phyloP scores from a whole-genome alignment of 1,140 invertebrate species.

The Bombus breviceps region DNA sequence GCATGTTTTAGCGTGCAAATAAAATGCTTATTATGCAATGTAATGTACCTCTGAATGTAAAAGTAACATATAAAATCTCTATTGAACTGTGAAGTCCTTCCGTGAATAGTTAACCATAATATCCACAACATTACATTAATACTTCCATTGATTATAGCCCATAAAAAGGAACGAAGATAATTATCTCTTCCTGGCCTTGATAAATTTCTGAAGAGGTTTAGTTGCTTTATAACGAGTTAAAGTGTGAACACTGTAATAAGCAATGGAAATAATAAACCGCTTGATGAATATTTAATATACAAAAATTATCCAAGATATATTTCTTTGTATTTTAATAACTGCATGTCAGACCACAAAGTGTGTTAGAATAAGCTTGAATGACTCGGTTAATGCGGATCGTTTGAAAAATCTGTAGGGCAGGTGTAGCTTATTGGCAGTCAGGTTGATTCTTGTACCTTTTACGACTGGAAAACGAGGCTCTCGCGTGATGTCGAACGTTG shows the following conservation, averaged over 20 bases:
- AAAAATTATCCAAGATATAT: neutral
- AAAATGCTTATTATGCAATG: too few relatives aligned
- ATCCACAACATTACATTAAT: too few relatives aligned
- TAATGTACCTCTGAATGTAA: too few relatives aligned
- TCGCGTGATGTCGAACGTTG: conserved; percentile 3
- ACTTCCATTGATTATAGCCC: too few relatives aligned
- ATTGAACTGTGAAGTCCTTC: neutral
- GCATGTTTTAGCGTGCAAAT: too few relatives aligned
- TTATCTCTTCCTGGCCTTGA: too few relatives aligned
- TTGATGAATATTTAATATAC: neutral
- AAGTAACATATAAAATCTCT: too few relatives aligned
- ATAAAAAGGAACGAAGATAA: too few relatives aligned
- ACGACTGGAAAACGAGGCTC: neutral
- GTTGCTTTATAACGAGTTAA: neutral
- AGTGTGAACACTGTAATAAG: neutral
- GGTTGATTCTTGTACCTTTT: neutral
- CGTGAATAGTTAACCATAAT: neutral
- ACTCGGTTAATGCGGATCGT: neutral
- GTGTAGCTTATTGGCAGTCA: conserved; percentile 2
- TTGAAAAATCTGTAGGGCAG: neutral
- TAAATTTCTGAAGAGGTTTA: neutral
- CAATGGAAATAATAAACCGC: too few relatives aligned
- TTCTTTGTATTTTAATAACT: neutral
- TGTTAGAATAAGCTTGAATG: neutral
- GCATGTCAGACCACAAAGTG: neutral